Percentiles rank a stretch among this genome's conserved stretches.
phyloP scores from a whole-genome alignment of 2,113 vertebrate genomes.

The Leuciscus idus region DNA sequence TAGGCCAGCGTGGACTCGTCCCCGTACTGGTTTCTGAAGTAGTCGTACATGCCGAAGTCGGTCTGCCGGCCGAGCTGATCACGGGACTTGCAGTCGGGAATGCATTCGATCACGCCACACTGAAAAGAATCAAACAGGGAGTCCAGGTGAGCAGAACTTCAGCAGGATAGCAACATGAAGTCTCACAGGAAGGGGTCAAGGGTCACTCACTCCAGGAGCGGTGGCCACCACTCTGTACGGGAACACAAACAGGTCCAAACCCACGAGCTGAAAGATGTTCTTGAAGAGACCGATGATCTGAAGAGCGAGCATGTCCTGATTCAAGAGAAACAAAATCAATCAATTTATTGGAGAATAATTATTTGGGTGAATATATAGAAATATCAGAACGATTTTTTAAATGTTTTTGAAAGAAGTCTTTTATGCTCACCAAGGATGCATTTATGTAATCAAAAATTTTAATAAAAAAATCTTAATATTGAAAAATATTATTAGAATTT shows the following conservation, averaged over 20 bases:
- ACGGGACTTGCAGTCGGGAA: constrained; percentile 96
- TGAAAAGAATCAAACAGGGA: constrained; percentile 60
- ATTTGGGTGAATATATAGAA: too few species aligned
- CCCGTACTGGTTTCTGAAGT: constrained; percentile 96
- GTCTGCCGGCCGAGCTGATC: constrained; percentile 98
- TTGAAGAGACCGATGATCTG: constrained; percentile 99
- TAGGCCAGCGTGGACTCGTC: constrained; percentile 95
- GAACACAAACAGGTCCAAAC: constrained; percentile 96
- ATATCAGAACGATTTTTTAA: too few species aligned
- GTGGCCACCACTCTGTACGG: constrained; percentile 97
- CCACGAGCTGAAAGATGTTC: constrained; percentile 98
- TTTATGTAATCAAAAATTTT: too few species aligned
- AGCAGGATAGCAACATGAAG: neutral
- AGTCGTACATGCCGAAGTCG: constrained; percentile 99
- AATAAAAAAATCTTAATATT: too few species aligned
- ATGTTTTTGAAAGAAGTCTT: too few species aligned
- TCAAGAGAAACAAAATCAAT: neutral
- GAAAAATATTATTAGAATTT: too few species aligned
- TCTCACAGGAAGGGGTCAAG: neutral
- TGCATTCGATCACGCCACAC: constrained; percentile 99
- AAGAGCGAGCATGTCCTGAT: constrained; percentile 96
- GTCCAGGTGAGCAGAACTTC: neutral
- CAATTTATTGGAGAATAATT: neutral
- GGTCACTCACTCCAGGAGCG: constrained; percentile 87
- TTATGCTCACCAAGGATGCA: too few species aligned